Evolutionary conservation across 2,113 vertebrate species (phyloP), one percentile per base, ranked within the genome.

Genomic region (Anoplopoma fimbria): DNA sequence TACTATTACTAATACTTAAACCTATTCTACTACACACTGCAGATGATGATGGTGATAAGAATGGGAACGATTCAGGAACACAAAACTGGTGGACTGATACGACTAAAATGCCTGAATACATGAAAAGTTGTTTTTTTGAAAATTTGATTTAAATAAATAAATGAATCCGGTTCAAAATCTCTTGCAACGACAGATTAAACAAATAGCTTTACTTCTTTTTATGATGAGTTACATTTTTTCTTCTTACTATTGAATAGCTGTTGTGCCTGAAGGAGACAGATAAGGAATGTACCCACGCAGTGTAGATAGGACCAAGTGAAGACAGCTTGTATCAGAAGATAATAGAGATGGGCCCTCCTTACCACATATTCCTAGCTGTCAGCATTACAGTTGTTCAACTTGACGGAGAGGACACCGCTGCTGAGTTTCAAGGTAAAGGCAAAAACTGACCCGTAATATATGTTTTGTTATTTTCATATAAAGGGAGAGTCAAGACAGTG

Each of bases 371-470:
- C 75, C 58, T 40, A 53, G 57, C 31, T 79, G 74, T 80, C 68
- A 69, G 81, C 73, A 70, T 61, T 58, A 36, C 51, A 86, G 49
- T 87, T 87, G 49, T 74, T 80, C 47, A 60, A n/a, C 72, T 71
- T 69, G 51, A 85, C 60, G 3, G 69, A 83, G 75, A 67, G 57
- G 38, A 82, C 82, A 25, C 61, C 9, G 57, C 13, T 25, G 78
- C 77, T 78, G 55, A 70, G 12, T 82, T 85, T 72, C n/a, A 85
- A 91, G 91, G 93, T 93, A 93, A 90, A 75, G n/a, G 55, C 40
- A 84, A 65, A 51, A 74, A 17, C 19, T 42, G 1, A 13, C 36
- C 3, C 51, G 33, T 62, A 83, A 77, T 45, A 53, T n/a, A 27
- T 25, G 17, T 38, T 74, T 85, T 62, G 6, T 70, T 38, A 73